Evolutionary conservation across 2,797 vertebrate species (phyloP).

Genomic region (Sternotherus odoratus): DNA sequence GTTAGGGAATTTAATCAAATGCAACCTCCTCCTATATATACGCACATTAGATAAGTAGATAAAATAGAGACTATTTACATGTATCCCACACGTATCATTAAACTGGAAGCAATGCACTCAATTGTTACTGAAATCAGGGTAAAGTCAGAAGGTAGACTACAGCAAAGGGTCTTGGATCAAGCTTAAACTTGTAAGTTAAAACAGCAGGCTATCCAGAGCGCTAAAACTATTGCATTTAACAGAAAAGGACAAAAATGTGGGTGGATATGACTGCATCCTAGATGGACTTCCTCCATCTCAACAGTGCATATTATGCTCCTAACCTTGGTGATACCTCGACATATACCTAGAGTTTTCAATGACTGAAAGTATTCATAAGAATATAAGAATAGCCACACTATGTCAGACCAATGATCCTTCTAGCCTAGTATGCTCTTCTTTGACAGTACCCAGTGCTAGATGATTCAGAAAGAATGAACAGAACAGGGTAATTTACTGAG

Average conservation of each 20-base stretch:
- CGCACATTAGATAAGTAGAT: not conserved
- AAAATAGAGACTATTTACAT: not conserved
- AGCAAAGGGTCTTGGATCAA: not conserved
- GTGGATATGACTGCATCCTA: not conserved
- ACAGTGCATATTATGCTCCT: not conserved
- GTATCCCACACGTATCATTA: not conserved
- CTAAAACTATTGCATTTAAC: not conserved
- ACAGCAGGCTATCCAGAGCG: not conserved
- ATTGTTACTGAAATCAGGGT: not conserved
- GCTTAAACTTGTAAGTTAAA: not conserved
- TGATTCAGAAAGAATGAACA: too few relatives aligned
- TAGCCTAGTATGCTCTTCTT: too few relatives aligned
- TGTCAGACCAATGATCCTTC: too few relatives aligned
- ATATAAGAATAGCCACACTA: too few relatives aligned
- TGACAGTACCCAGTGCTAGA: too few relatives aligned
- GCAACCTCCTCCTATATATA: not conserved
- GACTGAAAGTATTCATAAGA: not conserved
- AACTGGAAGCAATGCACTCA: not conserved
- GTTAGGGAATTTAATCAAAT: not conserved
- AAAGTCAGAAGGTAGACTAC: not conserved
- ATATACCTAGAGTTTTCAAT: not conserved
- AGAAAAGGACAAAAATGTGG: accelerated
- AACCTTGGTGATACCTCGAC: not conserved
- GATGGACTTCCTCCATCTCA: not conserved
- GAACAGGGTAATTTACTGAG: not conserved